Percentiles rank a stretch among this genome's conserved stretches.
These are phyloP conservation scores for Seira ritae DNA, from an alignment of 2,888 invertebrate genomes.

Conservation along the genomic window DNA sequence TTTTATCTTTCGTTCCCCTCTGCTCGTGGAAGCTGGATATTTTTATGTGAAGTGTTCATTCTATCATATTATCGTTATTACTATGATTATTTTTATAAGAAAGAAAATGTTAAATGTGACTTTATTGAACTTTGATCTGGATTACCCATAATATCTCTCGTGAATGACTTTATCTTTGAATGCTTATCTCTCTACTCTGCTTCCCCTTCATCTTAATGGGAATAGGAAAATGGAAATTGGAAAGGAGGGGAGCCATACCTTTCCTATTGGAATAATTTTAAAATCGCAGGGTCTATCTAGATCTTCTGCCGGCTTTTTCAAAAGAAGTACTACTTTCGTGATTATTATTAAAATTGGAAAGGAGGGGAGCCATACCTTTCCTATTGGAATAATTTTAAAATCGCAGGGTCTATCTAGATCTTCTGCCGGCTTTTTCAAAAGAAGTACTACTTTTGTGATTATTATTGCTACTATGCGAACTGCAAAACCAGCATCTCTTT, in stretches of 20 bases:
- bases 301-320: neutral
- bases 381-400: constrained; percentile 7
- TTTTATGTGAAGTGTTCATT: neutral
- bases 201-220: neutral
- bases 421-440: neutral
- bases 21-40: too few relatives aligned
- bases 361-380: neutral
- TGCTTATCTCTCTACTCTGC: constrained; percentile 12
- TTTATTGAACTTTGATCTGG: constrained; percentile 55
- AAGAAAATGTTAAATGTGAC: constrained; percentile 41
- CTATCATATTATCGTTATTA: constrained; percentile 11
- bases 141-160: constrained; percentile 42
- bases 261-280: constrained; percentile 5
- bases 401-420: neutral
- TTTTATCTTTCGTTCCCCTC: constrained; percentile 30
- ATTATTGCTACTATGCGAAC: neutral
- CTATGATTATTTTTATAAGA: constrained; percentile 29
- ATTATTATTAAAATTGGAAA: neutral
- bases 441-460: neutral
- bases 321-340: neutral
- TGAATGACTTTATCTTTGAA: neutral
- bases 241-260: neutral
- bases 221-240: constrained; percentile 1
- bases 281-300: neutral
- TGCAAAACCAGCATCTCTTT: neutral